Percentiles rank a stretch among this genome's conserved stretches.
phyloP scores from a whole-genome alignment of 2,113 vertebrate species.

The Chaetorhynchus papuensis region DNA sequence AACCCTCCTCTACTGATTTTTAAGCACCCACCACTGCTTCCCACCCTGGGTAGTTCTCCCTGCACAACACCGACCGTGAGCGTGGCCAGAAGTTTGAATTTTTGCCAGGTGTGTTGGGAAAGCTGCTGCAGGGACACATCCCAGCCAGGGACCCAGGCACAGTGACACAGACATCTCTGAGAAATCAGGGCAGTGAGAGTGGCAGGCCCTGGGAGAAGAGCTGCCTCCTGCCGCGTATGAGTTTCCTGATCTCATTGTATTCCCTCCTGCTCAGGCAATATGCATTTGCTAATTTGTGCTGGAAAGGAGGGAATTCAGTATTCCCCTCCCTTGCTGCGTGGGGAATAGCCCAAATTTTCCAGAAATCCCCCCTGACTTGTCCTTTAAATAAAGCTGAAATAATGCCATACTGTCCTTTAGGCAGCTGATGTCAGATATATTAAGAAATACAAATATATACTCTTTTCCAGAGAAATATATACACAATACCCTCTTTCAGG shows the following conservation, averaged over 20 bases:
- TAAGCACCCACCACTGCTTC: background rate
- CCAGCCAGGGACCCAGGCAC: background rate
- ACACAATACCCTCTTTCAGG: background rate
- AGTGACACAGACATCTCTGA: fast-evolving
- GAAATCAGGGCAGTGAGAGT: fast-evolving
- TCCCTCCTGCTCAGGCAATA: background rate
- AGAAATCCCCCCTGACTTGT: background rate
- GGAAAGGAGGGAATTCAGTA: conserved; percentile 10
- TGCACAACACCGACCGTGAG: fast-evolving
- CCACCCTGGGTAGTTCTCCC: background rate
- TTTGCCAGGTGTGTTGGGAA: background rate
- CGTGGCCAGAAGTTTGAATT: fast-evolving
- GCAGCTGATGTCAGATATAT: background rate
- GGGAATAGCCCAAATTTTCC: conserved; percentile 30
- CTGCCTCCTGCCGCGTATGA: background rate
- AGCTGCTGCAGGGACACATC: background rate
- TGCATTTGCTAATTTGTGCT: background rate
- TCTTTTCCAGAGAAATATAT: background rate
- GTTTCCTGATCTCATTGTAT: background rate
- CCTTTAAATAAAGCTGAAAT: background rate
- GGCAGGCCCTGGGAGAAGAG: background rate
- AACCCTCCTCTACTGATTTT: background rate
- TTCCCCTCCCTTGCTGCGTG: background rate
- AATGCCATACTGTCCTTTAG: background rate
- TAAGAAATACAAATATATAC: background rate